Base-by-base conservation (phyloP, 2,797 vertebrate species). In the Dendrocincla tyrannina region DNA sequence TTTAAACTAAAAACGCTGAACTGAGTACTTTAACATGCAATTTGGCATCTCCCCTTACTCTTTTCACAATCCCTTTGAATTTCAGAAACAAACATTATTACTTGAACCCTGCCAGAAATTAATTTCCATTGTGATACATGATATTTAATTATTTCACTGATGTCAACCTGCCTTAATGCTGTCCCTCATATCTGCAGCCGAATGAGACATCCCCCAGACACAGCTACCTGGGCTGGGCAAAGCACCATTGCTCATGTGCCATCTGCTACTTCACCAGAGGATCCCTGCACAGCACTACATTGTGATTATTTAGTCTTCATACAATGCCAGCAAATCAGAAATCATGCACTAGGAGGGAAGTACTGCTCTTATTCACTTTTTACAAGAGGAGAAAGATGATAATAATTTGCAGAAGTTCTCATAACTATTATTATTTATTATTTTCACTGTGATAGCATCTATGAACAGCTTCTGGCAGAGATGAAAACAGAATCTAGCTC, bases 391-490 rank as follows among this genome's bases (percentile, higher is more conserved):
- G 46, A 69, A 56, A 77, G 53, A 73, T 52, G 69, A 91, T 73
- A 91, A 92, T 60, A 93, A 84, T 85, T 96, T 94, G 58, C 91
- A 96, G 93, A 91, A 94, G 55, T 88, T 32, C 76, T 92, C 49
- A 30, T 74, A 95, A 74, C 79, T 91, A 59, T 81, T 96, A 85
- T 92, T 97, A 94, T 95, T 95, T 95, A 84, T 92, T 92, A 88
- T 94, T 94, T 93, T 76, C 69, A 44, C 63, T 84, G n/a, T 81
- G 93, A 89, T 94, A 96, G 52, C 69, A 95, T 95, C 96, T 97
- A 59, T 75, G 89, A 96, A 89, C 85, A 91, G 66, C 93, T 79
- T 94, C 76, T 89, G 85, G 92, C 92, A 94, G 87, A 93, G 69
- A 85, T 97, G 93, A 88, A 96, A 96, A 88, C 79, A 86, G 93